Conservation (phyloP, 2,888 invertebrate genomes). For the Himalopsyche japonica region DNA sequence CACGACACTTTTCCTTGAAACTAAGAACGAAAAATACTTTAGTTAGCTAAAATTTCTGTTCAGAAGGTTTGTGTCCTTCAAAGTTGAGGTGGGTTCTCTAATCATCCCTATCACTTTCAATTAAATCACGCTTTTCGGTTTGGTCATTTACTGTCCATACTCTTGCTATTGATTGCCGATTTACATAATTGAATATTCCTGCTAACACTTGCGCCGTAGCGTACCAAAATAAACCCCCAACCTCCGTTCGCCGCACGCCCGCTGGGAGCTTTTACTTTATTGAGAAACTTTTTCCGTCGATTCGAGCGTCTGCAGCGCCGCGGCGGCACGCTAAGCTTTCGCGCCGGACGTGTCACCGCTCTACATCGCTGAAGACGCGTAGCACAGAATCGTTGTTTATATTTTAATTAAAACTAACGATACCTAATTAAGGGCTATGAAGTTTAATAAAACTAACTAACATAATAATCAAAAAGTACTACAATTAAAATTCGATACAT, state of each 20-base stretch:
- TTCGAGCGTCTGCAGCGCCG: neutral
- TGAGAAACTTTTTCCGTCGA: neutral
- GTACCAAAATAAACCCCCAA: neutral
- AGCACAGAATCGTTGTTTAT: neutral
- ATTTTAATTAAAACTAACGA: neutral
- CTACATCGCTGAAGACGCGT: neutral
- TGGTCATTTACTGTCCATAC: neutral
- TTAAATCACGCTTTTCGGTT: neutral
- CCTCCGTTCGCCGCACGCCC: neutral
- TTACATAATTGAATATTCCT: constrained; percentile 21
- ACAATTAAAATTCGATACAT: too few species aligned
- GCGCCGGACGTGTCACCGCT: too few species aligned
- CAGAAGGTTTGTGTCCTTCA: neutral
- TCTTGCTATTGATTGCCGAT: constrained; percentile 2
- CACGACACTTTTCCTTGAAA: too few species aligned
- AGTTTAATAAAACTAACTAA: neutral
- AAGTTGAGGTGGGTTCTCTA: neutral
- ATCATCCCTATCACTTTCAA: neutral
- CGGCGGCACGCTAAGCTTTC: neutral
- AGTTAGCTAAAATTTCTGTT: neutral
- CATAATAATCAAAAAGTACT: too few species aligned
- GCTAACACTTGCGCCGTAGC: neutral
- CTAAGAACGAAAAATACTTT: too few species aligned
- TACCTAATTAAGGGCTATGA: neutral
- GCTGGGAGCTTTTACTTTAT: neutral